Base-by-base conservation (phyloP, 2,888 invertebrate genomes). In the Onthophagus sagittarius region DNA sequence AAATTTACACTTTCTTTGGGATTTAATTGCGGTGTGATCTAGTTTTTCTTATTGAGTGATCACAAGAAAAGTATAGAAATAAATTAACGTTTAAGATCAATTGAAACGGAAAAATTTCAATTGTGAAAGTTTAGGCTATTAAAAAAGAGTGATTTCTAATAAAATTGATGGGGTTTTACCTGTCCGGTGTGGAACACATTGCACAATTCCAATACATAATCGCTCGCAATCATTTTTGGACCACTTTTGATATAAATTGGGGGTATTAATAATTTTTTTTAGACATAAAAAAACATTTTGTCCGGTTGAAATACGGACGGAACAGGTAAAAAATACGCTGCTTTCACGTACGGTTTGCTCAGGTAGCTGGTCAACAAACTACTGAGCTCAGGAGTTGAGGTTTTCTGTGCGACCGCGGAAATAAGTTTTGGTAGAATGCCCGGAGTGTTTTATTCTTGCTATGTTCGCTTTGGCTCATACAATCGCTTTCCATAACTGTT, bases 161-260 rank as follows among this genome's bases (percentile, higher is more conserved):
- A 53, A 53, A 53, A 53, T 7, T 53, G 11, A 53, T 9, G 4
- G 39, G 13, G n/a, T 62, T 15, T 87, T 84, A 94, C 94, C 89
- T 94, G 94, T 75, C 95, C 94, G 39, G 94, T 95, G 84, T 96
- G 95, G 82, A 93, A 96, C 73, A 97, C 94, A 85, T 94, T 95
- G 81, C 93, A 92, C 79, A 96, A 88, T 83, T 97, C 96, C 82
- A 97, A 87, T 70, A 94, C 91, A 85, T 95, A 96, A 82, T 96
- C 96, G 82, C 92, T 92, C 71, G 92, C 91, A 77, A 93, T 91
- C 93, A 93, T 94, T 81, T 23, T 23, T 53, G 2, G 39, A 11
- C 6, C 39, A 11, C 7, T 53, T 2, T 53, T 9, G 6, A 15
- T 70, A 62, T 23, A n/a, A n/a, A 9, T n/a, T 13, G n/a, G 5